These are phyloP conservation scores for Morinoia aosen DNA, from an alignment of 2,888 invertebrate species.

Conservation along the genomic window DNA sequence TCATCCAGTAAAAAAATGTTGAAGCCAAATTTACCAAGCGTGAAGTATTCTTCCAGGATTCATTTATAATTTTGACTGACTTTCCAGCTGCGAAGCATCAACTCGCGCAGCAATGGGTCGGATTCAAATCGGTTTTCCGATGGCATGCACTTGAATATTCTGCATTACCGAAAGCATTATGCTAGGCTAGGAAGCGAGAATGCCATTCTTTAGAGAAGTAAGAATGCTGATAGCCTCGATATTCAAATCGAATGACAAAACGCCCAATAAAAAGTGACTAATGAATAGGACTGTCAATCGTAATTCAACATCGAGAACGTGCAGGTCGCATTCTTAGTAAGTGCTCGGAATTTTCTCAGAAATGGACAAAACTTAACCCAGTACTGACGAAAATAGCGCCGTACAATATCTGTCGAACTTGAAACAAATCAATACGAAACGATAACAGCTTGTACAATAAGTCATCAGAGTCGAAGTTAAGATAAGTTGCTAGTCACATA, in stretches of 20 bases:
- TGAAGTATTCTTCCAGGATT: background rate
- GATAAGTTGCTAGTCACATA: no score
- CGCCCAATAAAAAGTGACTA: background rate
- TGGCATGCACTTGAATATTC: background rate
- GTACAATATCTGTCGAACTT: no score
- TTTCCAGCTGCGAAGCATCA: background rate
- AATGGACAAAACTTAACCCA: background rate
- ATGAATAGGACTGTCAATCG: background rate
- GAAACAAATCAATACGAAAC: no score
- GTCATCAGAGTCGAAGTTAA: no score
- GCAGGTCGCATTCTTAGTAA: background rate
- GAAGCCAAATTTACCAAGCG: background rate
- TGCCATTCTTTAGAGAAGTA: background rate
- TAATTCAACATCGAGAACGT: background rate
- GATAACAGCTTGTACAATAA: no score
- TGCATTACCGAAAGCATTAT: background rate
- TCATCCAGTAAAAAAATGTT: background rate
- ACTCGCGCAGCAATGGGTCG: background rate
- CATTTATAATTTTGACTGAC: background rate
- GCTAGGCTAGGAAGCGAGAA: background rate
- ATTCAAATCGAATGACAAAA: background rate
- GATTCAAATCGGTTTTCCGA: background rate
- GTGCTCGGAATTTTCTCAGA: background rate
- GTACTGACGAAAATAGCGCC: no score
- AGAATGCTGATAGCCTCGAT: background rate